Conservation (phyloP, 2,113 vertebrate genomes). For the Cynoglossus semilaevis region DNA sequence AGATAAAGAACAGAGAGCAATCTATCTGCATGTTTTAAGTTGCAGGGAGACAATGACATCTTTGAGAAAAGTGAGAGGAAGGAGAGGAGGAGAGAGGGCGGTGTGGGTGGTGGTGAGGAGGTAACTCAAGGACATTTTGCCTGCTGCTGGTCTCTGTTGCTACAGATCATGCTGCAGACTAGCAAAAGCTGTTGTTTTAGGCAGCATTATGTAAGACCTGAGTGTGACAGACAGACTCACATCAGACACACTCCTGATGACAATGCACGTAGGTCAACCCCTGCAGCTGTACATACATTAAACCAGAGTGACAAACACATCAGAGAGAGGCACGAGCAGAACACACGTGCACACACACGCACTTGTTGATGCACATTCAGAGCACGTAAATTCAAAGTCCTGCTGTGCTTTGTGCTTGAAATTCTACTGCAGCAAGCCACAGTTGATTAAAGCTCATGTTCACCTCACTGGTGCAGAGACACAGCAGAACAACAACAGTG, state of each 20-base stretch:
- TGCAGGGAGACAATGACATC: constrained; percentile 48
- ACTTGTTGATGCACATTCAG: constrained; percentile 44
- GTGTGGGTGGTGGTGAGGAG: constrained; percentile 28
- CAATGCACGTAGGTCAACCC: constrained; percentile 5
- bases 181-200: constrained; percentile 69
- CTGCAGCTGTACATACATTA: neutral
- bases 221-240: constrained; percentile 56
- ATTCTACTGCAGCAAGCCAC: constrained; percentile 56
- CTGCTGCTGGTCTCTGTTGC: constrained; percentile 61
- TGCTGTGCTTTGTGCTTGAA: constrained; percentile 48
- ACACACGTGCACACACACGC: too few relatives aligned
- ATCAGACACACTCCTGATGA: constrained; percentile 8
- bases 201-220: constrained; percentile 70
- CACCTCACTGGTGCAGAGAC: constrained; percentile 41
- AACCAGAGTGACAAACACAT: constrained; percentile 6
- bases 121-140: constrained; percentile 74
- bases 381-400: constrained; percentile 58
- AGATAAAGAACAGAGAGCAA: constrained; percentile 3
- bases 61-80: constrained; percentile 18
- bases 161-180: constrained; percentile 66
- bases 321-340: too few relatives aligned
- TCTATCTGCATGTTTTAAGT: constrained; percentile 20
- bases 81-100: constrained; percentile 24
- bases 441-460: constrained; percentile 43
- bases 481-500: constrained; percentile 7